Conservation (phyloP, 2,113 vertebrate genomes). For the Dissostichus mawsoni region DNA sequence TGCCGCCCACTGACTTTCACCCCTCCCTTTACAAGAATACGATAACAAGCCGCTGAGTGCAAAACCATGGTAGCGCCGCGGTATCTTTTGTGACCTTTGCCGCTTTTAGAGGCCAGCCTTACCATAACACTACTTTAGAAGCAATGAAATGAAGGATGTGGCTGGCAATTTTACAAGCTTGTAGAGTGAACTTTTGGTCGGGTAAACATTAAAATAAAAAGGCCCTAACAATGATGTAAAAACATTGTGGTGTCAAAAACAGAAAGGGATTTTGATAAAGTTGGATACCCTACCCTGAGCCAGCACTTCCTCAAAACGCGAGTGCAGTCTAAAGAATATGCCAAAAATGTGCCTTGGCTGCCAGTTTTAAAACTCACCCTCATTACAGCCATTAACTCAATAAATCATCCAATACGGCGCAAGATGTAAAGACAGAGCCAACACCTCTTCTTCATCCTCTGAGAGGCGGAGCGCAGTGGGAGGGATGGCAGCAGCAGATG, state of each 20-base stretch:
- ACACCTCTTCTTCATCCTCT: slow-evolving; percentile 28
- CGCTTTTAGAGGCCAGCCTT: no score
- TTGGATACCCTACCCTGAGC: neutral
- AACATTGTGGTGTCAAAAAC: neutral
- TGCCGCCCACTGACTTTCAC: no score
- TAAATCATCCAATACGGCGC: slow-evolving; percentile 1
- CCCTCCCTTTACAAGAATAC: no score
- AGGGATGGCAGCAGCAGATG: slow-evolving; percentile 52
- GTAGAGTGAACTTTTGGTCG: no score
- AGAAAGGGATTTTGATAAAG: neutral
- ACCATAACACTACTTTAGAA: no score
- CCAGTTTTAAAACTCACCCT: neutral
- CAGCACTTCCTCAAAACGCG: neutral
- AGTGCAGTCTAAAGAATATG: slow-evolving; percentile 10
- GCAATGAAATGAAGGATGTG: no score
- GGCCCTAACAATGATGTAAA: neutral
- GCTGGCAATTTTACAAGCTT: no score
- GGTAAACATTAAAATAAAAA: no score
- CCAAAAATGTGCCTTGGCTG: neutral
- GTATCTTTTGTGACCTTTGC: no score
- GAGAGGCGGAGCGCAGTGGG: slow-evolving; percentile 23
- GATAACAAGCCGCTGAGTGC: no score
- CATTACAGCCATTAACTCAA: slow-evolving; percentile 4
- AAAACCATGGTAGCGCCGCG: no score
- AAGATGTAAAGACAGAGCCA: neutral